Conservation (phyloP, 2,888 invertebrate species). For the Tupiocoris notatus region DNA sequence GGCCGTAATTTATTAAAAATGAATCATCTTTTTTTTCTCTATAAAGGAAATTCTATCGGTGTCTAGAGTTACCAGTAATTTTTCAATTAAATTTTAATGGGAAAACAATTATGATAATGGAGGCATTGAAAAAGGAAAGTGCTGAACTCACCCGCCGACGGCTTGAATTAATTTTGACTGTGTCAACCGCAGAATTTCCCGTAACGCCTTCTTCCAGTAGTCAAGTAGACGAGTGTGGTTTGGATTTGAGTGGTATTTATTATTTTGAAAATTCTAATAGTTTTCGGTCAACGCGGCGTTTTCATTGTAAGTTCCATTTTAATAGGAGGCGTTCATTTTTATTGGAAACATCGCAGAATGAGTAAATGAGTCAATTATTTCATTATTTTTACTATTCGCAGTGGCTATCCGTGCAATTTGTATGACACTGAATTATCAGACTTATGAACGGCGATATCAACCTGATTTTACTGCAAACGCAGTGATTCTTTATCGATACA, state of each 20-base stretch:
- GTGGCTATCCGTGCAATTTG: too few species aligned
- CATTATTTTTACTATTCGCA: too few species aligned
- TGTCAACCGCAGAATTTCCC: background rate
- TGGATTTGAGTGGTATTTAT: background rate
- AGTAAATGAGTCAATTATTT: too few species aligned
- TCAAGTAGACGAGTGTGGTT: background rate
- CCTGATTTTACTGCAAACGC: too few species aligned
- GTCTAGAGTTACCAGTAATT: conserved; percentile 26
- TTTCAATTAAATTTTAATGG: background rate
- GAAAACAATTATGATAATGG: background rate
- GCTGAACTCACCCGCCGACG: background rate
- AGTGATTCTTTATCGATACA: too few species aligned
- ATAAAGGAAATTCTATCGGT: conserved; percentile 23
- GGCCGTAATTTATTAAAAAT: too few species aligned
- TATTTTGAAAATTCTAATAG: background rate
- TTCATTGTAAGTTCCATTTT: too few species aligned
- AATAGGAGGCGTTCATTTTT: too few species aligned
- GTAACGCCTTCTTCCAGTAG: conserved; percentile 12
- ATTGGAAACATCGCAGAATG: too few species aligned
- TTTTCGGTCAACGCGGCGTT: background rate
- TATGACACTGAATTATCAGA: too few species aligned
- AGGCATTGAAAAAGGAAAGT: background rate
- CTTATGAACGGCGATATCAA: too few species aligned
- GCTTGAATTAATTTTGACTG: background rate
- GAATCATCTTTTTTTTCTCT: conserved; percentile 4